Percentiles rank a stretch among this genome's conserved stretches.
Conservation (phyloP, 2,888 invertebrate species). For the Bellardia bayeri region DNA sequence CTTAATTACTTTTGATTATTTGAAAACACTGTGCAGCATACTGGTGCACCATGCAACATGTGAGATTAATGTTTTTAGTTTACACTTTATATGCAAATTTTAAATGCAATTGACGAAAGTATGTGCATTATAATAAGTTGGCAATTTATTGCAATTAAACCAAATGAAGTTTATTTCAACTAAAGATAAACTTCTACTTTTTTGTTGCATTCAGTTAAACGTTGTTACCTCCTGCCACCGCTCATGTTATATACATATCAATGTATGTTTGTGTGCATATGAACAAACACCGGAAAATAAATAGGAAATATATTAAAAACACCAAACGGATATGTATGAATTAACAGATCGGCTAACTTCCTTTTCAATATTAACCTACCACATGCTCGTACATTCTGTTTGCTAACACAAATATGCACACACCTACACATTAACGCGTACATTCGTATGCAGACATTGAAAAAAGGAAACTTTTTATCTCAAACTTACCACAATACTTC, state of each 20-base stretch:
- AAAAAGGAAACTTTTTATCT: conserved; percentile 54
- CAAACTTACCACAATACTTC: conserved; percentile 51
- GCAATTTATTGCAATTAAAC: conserved; percentile 72
- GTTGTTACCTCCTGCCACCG: conserved; percentile 35
- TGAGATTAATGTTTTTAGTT: conserved; percentile 80
- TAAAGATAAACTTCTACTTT: conserved; percentile 40
- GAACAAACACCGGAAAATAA: conserved; percentile 78
- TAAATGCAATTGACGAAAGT: conserved; percentile 71
- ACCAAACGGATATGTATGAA: conserved; percentile 80
- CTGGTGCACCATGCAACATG: conserved; percentile 75
- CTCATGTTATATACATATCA: not conserved
- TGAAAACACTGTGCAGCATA: conserved; percentile 52
- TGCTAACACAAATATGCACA: conserved; percentile 7
- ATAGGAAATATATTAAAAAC: conserved; percentile 83
- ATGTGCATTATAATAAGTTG: conserved; percentile 69
- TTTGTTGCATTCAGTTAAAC: conserved; percentile 29
- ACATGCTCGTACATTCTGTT: conserved; percentile 39
- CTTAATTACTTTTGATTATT: not conserved
- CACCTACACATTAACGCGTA: not conserved
- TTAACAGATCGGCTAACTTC: conserved; percentile 81
- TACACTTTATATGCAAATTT: conserved; percentile 72
- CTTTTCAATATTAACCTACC: conserved; percentile 52
- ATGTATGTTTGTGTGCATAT: conserved; percentile 10
- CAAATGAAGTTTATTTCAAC: conserved; percentile 62
- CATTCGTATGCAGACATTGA: conserved; percentile 4